Conservation (phyloP, 1,140 invertebrate genomes). For the Tetragnatha versicolor region DNA sequence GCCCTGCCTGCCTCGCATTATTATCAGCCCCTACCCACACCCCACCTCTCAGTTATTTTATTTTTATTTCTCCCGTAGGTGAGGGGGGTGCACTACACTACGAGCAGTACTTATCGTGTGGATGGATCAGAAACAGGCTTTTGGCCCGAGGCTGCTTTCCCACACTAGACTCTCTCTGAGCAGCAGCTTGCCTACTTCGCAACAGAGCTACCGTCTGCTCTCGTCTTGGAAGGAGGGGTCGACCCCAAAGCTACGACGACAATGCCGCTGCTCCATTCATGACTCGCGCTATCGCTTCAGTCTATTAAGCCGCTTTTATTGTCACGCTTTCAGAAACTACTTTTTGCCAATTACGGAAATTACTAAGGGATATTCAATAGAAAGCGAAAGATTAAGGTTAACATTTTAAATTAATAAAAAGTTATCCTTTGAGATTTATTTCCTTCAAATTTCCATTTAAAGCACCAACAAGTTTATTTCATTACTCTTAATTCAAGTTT, state of each 20-base stretch:
- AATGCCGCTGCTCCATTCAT: too few relatives aligned
- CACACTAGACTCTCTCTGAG: conserved; percentile 37
- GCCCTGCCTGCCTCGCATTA: background rate
- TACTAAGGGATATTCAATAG: too few relatives aligned
- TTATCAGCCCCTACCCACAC: conserved; percentile 39
- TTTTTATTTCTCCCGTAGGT: conserved; percentile 26
- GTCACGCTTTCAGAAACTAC: too few relatives aligned
- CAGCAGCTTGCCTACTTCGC: conserved; percentile 46
- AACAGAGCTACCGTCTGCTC: conserved; percentile 19
- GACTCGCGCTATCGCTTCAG: too few relatives aligned
- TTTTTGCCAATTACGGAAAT: too few relatives aligned
- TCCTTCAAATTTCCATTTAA: too few relatives aligned
- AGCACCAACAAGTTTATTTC: too few relatives aligned
- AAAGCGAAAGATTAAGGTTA: too few relatives aligned
- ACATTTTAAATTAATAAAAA: too few relatives aligned
- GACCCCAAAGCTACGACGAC: conserved; percentile 6
- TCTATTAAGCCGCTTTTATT: too few relatives aligned
- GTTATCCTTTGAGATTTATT: too few relatives aligned
- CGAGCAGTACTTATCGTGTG: conserved; percentile 42
- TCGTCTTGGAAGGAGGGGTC: conserved; percentile 1
- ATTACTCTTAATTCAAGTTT: too few relatives aligned
- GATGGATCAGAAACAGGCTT: conserved; percentile 53
- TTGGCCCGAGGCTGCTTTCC: conserved; percentile 45
- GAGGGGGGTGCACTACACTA: conserved; percentile 12
- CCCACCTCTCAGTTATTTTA: conserved; percentile 22